Conservation (phyloP, 2,797 vertebrate genomes). For the Hypotaenidia okinawae region DNA sequence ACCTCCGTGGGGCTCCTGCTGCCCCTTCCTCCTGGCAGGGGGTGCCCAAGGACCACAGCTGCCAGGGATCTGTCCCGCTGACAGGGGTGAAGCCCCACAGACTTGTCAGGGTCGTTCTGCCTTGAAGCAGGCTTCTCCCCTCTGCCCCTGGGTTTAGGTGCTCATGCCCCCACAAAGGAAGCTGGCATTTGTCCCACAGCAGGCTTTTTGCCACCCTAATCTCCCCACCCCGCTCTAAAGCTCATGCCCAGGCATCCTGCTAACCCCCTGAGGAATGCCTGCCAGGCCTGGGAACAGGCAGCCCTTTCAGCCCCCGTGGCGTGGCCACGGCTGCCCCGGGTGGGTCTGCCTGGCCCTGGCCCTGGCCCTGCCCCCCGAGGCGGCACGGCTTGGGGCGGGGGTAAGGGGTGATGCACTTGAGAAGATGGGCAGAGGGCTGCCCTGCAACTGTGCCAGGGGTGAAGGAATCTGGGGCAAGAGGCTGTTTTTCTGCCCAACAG, state of each 20-base stretch:
- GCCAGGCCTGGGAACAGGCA: not conserved
- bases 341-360: not conserved
- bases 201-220: constrained; percentile 39
- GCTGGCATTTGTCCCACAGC: not conserved
- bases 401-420: not conserved
- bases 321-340: not conserved
- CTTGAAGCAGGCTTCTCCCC: not conserved
- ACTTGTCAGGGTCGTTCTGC: not conserved
- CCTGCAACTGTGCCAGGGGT: rapidly evolving
- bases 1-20: not conserved
- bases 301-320: not conserved
- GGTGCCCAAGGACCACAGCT: rapidly evolving
- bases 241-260: not conserved
- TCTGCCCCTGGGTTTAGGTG: not conserved
- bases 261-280: constrained; percentile 62
- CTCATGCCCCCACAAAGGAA: not conserved
- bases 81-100: rapidly evolving
- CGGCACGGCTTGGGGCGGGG: not conserved
- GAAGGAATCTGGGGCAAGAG: not conserved
- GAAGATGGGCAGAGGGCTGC: not conserved
- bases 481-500: not conserved
- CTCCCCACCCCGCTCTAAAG: not conserved
- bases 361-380: not conserved
- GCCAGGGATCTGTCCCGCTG: rapidly evolving
- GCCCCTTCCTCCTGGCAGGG: not conserved